These are phyloP conservation scores for Nannospalax galili DNA, from an alignment of 2,113 vertebrate species.

Conservation along the genomic window DNA sequence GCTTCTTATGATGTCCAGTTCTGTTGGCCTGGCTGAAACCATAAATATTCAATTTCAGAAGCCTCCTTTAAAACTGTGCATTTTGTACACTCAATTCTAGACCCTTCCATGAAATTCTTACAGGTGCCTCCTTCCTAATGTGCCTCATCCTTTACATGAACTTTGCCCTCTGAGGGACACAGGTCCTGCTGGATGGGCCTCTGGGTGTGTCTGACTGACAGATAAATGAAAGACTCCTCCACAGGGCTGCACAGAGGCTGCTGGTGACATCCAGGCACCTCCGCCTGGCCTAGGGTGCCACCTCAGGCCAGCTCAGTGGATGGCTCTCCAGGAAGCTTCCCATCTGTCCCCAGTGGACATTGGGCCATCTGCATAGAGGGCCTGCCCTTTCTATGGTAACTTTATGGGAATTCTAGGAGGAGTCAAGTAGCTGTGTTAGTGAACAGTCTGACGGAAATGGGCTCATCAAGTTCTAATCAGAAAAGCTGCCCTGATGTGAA, in stretches of 20 bases:
- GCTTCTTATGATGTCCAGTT: background rate
- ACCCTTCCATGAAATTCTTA: background rate
- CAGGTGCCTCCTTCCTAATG: background rate
- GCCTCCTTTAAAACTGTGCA: background rate
- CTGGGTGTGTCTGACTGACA: accelerated
- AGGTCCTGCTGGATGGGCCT: too few relatives aligned
- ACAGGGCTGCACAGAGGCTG: background rate
- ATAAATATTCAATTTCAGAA: slow-evolving; percentile 10
- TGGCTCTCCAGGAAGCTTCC: accelerated
- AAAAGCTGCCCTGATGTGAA: background rate
- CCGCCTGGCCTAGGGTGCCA: background rate
- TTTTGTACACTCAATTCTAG: background rate
- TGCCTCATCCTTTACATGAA: accelerated
- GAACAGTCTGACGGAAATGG: background rate
- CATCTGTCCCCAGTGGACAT: accelerated
- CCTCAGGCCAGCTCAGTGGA: background rate
- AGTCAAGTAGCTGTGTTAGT: background rate
- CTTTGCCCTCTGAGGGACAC: background rate
- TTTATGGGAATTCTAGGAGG: too few relatives aligned
- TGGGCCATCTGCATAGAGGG: accelerated
- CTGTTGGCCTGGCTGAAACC: background rate
- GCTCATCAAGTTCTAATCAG: background rate
- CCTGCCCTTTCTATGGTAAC: background rate
- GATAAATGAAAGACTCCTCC: background rate
- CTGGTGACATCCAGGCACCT: background rate